Evolutionary conservation across 2,888 invertebrate genomes (phyloP).

Genomic region (Petrolisthes manimaculis): DNA sequence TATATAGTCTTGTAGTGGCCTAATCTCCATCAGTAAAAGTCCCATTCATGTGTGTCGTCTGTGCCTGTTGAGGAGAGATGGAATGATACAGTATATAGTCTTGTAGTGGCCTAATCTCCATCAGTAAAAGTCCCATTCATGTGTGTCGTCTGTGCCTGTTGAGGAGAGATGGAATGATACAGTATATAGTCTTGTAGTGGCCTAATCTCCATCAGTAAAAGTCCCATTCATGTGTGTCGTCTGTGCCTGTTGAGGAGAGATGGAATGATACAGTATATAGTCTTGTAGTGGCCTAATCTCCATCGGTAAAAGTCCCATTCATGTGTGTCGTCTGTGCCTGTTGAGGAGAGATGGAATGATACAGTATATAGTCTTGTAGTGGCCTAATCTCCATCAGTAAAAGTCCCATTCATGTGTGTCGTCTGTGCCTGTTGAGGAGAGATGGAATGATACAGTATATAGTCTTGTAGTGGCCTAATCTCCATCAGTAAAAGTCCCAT

Average conservation of each 20-base stretch:
- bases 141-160: constrained; percentile 58
- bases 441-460: not conserved
- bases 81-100: not conserved
- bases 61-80: constrained; percentile 46
- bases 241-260: constrained; percentile 50
- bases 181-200: not conserved
- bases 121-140: constrained; percentile 65
- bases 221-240: constrained; percentile 62
- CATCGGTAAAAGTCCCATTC: constrained; percentile 64
- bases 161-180: not conserved
- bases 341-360: not conserved
- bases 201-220: too few relatives aligned
- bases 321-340: constrained; percentile 62
- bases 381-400: too few relatives aligned
- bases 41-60: constrained; percentile 62
- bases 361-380: not conserved
- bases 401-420: constrained; percentile 63
- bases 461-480: too few relatives aligned
- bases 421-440: constrained; percentile 53
- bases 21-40: too few relatives aligned
- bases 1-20: not conserved
- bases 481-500: constrained; percentile 64
- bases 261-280: not conserved
- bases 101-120: too few relatives aligned
- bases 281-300: too few relatives aligned